phyloP scores from a whole-genome alignment of 2,888 invertebrate genomes.

The Brenthis daphne region DNA sequence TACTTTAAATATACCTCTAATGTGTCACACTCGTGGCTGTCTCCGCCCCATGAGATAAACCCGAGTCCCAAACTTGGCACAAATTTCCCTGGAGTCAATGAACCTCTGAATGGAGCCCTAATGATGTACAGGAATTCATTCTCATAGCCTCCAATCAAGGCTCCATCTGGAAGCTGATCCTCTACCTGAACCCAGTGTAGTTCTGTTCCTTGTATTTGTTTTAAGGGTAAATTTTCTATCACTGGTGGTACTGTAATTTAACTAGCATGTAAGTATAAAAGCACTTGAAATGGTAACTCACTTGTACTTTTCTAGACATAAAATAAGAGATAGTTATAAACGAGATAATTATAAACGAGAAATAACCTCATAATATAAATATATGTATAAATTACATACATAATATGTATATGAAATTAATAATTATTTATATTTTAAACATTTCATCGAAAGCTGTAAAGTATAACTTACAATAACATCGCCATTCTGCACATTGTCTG shows the following conservation, averaged over 20 bases:
- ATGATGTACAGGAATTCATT: not conserved
- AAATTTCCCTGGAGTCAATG: slow-evolving; percentile 3
- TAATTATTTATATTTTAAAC: too few relatives aligned
- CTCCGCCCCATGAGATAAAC: not conserved
- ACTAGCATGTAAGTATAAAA: too few relatives aligned
- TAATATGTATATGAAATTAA: too few relatives aligned
- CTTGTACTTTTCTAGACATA: too few relatives aligned
- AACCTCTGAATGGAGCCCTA: not conserved
- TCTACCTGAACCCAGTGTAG: not conserved
- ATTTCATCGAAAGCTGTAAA: too few relatives aligned
- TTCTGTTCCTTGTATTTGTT: not conserved
- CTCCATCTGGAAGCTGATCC: not conserved
- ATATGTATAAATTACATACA: too few relatives aligned
- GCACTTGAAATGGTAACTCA: too few relatives aligned
- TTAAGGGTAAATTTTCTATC: not conserved
- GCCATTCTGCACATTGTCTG: not conserved
- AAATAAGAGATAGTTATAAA: too few relatives aligned
- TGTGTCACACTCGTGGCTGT: not conserved
- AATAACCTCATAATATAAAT: too few relatives aligned
- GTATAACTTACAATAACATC: slow-evolving; percentile 4
- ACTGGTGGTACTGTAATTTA: not conserved
- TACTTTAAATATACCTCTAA: not conserved
- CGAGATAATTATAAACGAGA: too few relatives aligned
- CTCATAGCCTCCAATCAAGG: slow-evolving; percentile 1
- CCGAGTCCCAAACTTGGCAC: not conserved